Conservation (phyloP, 2,888 invertebrate genomes). For the Spialia ferax region DNA sequence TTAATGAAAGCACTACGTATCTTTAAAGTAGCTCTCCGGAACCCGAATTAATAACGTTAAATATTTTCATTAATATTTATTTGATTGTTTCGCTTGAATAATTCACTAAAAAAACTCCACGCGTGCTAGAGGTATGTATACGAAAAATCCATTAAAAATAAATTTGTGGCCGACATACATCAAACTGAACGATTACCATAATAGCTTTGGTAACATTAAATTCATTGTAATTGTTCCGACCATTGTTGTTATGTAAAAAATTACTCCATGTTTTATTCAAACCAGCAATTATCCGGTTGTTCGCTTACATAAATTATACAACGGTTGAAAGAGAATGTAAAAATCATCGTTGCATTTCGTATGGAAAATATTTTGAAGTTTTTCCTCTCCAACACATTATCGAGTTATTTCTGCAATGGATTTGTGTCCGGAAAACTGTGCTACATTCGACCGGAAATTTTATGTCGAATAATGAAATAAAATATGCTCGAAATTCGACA, state of each 20-base stretch:
- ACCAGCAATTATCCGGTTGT: slow-evolving; percentile 42
- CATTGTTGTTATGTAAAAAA: slow-evolving; percentile 41
- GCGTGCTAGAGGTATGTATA: not conserved
- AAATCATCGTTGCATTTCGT: slow-evolving; percentile 44
- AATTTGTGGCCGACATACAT: slow-evolving; percentile 35
- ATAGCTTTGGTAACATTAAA: slow-evolving; percentile 40
- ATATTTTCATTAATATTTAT: not conserved
- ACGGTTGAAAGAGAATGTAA: slow-evolving; percentile 37
- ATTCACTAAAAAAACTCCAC: not conserved
- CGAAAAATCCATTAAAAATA: slow-evolving; percentile 36
- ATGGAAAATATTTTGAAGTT: slow-evolving; percentile 42
- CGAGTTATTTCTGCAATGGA: slow-evolving; percentile 36
- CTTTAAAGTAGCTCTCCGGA: too few relatives aligned
- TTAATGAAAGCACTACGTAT: too few relatives aligned
- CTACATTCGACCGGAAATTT: slow-evolving; percentile 21
- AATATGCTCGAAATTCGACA: slow-evolving; percentile 19
- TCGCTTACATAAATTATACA: slow-evolving; percentile 46
- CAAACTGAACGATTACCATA: slow-evolving; percentile 40
- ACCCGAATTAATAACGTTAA: not conserved
- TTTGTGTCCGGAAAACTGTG: slow-evolving; percentile 16
- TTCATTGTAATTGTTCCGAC: slow-evolving; percentile 36
- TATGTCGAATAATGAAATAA: slow-evolving; percentile 23
- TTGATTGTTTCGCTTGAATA: not conserved
- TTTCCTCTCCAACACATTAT: slow-evolving; percentile 41
- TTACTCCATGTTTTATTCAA: slow-evolving; percentile 46